Evolutionary conservation across 2,113 vertebrate species (phyloP).

Genomic region (Petaurus breviceps): DNA sequence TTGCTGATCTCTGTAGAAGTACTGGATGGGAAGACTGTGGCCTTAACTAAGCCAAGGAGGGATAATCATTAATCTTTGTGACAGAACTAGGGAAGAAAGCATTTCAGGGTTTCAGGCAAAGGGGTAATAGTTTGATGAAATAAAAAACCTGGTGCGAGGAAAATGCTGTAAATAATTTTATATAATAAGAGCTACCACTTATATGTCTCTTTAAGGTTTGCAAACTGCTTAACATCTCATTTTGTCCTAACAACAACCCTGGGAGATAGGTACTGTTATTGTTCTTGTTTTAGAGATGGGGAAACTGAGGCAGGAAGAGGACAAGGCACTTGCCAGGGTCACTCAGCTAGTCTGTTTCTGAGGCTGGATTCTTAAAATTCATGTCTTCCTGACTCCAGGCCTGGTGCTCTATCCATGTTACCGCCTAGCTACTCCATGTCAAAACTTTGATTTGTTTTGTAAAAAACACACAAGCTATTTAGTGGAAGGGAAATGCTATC

Average conservation of each 20-base stretch:
- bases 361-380: neutral
- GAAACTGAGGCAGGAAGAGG: neutral
- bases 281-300: neutral
- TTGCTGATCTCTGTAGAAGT: constrained; percentile 35
- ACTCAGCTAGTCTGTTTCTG: neutral
- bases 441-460: constrained; percentile 8
- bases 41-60: constrained; percentile 41
- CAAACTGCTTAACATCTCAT: neutral
- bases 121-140: constrained; percentile 3
- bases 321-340: neutral
- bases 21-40: neutral
- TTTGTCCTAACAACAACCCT: neutral
- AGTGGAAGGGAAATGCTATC: constrained; percentile 11
- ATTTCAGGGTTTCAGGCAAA: neutral
- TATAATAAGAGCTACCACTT: constrained; percentile 9
- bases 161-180: constrained; percentile 7
- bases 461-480: neutral
- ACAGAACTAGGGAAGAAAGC: constrained; percentile 3
- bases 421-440: neutral
- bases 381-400: neutral
- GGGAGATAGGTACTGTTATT: neutral
- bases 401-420: neutral
- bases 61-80: constrained; percentile 42
- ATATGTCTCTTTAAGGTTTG: neutral
- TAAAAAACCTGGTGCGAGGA: neutral